Evolutionary conservation across 2,888 invertebrate species (phyloP).

Genomic region (Agonopterix heracliana): DNA sequence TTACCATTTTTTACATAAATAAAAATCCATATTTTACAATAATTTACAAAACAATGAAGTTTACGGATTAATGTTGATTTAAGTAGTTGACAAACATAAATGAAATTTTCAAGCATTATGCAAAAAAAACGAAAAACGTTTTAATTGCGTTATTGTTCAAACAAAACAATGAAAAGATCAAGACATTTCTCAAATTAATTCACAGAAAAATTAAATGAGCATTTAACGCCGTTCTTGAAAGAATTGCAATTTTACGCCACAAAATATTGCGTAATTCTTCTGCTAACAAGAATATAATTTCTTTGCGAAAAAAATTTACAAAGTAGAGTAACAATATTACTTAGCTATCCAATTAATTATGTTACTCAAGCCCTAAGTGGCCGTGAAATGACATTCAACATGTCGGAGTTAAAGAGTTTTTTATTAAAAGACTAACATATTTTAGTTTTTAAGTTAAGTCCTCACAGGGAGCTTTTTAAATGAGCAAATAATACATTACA

Average conservation of each 20-base stretch:
- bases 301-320: constrained; percentile 5
- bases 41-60: background rate
- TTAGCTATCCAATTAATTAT: constrained; percentile 19
- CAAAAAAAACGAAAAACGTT: constrained; percentile 6
- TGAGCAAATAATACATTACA: no score
- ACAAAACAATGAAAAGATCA: constrained; percentile 12
- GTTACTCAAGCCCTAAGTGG: constrained; percentile 32
- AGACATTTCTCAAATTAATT: constrained; percentile 11
- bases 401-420: constrained; percentile 10
- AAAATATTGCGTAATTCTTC: constrained; percentile 7
- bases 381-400: constrained; percentile 55
- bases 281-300: constrained; percentile 1
- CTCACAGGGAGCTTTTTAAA: no score
- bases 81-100: constrained; percentile 3
- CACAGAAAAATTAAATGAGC: constrained; percentile 11
- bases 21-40: background rate
- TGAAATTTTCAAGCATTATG: constrained; percentile 7
- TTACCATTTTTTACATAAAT: no score
- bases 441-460: constrained; percentile 21
- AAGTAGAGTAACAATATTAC: constrained; percentile 5
- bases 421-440: constrained; percentile 16
- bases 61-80: constrained; percentile 4
- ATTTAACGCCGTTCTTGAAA: constrained; percentile 12
- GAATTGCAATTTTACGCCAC: constrained; percentile 13
- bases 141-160: constrained; percentile 11